Percentiles rank a stretch among this genome's conserved stretches.
Conservation (phyloP, 2,797 vertebrate species). For the Lagocephalus sceleratus region DNA sequence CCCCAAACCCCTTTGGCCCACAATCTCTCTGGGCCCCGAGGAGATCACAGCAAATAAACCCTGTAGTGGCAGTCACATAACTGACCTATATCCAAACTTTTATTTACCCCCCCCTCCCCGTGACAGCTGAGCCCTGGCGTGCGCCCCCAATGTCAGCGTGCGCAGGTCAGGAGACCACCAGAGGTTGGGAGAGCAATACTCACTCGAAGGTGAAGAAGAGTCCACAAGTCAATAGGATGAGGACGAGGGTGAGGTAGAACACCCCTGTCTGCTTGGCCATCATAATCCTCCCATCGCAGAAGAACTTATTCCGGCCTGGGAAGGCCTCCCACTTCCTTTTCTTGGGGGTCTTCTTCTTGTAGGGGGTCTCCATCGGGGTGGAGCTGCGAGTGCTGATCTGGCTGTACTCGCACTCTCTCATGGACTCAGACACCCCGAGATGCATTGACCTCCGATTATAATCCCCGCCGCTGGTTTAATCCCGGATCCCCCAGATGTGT, state of each 20-base stretch:
- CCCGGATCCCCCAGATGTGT: conserved; percentile 48
- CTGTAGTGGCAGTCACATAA: conserved; percentile 37
- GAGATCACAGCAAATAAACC: conserved; percentile 28
- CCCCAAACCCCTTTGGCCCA: conserved; percentile 21
- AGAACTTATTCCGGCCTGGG: conserved; percentile 96
- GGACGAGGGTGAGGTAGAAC: conserved; percentile 94
- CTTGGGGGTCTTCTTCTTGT: conserved; percentile 86
- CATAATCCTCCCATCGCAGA: conserved; percentile 96
- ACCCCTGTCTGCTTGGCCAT: conserved; percentile 98
- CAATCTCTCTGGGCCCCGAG: conserved; percentile 23
- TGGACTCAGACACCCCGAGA: conserved; percentile 89
- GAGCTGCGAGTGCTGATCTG: conserved; percentile 96
- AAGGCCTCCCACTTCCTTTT: conserved; percentile 96
- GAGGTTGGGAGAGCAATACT: conserved; percentile 66
- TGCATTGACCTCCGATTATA: conserved; percentile 79
- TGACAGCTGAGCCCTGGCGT: conserved; percentile 32
- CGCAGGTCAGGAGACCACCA: conserved; percentile 1
- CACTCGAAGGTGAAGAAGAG: conserved; percentile 98
- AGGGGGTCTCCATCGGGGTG: conserved; percentile 96
- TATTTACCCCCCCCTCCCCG: conserved; percentile 1
- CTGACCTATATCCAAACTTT: conserved; percentile 35
- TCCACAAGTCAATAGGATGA: conserved; percentile 94
- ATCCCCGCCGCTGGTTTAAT: conserved; percentile 50
- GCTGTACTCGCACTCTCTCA: conserved; percentile 97
- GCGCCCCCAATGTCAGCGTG: conserved; percentile 16